These are phyloP conservation scores for Drosophila ananassae DNA, from an alignment of 1,140 invertebrate genomes.

Conservation along the genomic window DNA sequence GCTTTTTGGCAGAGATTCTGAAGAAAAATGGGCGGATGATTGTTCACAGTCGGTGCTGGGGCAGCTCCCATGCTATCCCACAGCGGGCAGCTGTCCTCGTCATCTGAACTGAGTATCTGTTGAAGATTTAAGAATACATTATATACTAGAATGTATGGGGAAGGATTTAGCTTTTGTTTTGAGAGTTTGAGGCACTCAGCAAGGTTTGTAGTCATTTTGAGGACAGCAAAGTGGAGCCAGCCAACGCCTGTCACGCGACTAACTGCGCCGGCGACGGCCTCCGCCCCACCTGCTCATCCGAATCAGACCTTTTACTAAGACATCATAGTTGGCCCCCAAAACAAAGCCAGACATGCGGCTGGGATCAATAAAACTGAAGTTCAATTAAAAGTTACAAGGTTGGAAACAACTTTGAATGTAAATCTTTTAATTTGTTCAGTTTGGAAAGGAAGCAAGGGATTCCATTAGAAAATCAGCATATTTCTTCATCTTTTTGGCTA, in stretches of 20 bases:
- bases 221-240: slow-evolving; percentile 20
- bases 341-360: background rate
- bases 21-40: slow-evolving; percentile 57
- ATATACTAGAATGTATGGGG: background rate
- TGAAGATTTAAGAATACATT: background rate
- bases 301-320: slow-evolving; percentile 81
- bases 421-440: no score
- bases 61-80: slow-evolving; percentile 16
- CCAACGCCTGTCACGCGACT: slow-evolving; percentile 54
- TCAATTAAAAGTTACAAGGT: background rate
- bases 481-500: background rate
- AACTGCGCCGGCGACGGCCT: slow-evolving; percentile 51
- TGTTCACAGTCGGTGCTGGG: slow-evolving; percentile 17
- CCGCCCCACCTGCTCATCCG: slow-evolving; percentile 12
- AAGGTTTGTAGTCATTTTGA: slow-evolving; percentile 62
- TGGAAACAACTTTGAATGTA: no score
- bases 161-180: background rate
- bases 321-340: slow-evolving; percentile 53
- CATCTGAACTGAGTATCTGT: slow-evolving; percentile 65
- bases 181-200: slow-evolving; percentile 37
- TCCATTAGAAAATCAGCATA: no score
- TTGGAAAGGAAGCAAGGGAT: no score
- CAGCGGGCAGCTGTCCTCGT: slow-evolving; percentile 51
- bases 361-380: no score
- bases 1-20: slow-evolving; percentile 61